phyloP scores from a whole-genome alignment of 2,888 invertebrate genomes.

The Calameuta pallipes region DNA sequence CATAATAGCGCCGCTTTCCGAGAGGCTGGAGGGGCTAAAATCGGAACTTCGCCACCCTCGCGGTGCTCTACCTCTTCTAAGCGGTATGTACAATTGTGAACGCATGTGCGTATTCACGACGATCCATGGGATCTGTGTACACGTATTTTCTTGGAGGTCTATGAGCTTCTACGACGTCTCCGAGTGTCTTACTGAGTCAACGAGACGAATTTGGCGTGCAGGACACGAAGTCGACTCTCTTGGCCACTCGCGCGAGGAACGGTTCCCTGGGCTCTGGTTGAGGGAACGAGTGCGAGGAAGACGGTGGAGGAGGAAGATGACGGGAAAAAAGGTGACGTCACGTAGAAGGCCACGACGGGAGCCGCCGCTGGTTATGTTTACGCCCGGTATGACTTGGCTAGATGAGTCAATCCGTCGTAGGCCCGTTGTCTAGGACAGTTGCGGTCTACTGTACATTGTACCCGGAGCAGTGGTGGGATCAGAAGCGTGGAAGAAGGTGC shows the following conservation, averaged over 20 bases:
- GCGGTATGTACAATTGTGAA: background rate
- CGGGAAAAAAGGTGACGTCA: slow-evolving; percentile 13
- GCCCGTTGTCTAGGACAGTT: slow-evolving; percentile 60
- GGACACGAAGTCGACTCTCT: background rate
- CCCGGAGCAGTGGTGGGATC: background rate
- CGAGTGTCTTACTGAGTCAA: background rate
- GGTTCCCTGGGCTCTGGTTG: background rate
- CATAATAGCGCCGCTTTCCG: slow-evolving; percentile 61
- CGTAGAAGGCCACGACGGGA: slow-evolving; percentile 23
- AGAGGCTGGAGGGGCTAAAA: slow-evolving; percentile 19
- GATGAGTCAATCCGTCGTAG: slow-evolving; percentile 62
- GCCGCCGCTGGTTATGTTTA: slow-evolving; percentile 17
- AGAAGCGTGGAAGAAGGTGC: background rate
- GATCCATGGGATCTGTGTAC: background rate
- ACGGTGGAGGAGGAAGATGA: slow-evolving; percentile 12
- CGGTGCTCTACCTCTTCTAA: background rate
- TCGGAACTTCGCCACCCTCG: background rate
- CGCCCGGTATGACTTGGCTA: slow-evolving; percentile 53
- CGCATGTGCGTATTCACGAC: background rate
- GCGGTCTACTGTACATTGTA: slow-evolving; percentile 16
- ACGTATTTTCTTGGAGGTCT: background rate
- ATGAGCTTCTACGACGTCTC: background rate
- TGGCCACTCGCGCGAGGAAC: background rate
- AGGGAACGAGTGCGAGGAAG: background rate
- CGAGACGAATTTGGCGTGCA: background rate